Conservation (phyloP, 2,888 invertebrate genomes). For the Silvanus unidentatus region DNA sequence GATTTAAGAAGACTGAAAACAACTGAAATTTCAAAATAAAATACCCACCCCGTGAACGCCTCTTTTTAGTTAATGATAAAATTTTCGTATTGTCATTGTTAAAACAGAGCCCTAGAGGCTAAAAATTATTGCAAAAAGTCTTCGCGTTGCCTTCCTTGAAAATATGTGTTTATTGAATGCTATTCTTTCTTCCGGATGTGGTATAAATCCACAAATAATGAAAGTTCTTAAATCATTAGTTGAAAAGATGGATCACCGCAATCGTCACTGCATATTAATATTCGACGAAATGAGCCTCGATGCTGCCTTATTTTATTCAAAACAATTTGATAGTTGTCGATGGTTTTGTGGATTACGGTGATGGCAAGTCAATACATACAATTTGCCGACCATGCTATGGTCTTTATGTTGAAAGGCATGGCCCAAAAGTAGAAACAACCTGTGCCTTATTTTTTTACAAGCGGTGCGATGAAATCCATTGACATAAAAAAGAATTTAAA, state of each 20-base stretch:
- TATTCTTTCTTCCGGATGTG: constrained; percentile 2
- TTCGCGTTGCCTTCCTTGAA: constrained; percentile 9
- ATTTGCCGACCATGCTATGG: constrained; percentile 13
- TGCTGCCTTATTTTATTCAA: background rate
- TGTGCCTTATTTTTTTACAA: constrained; percentile 13
- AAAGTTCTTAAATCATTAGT: constrained; percentile 3
- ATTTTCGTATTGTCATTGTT: background rate
- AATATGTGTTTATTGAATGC: constrained; percentile 1
- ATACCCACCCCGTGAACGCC: background rate
- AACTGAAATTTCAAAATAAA: background rate
- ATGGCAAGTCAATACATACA: background rate
- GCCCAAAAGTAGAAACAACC: constrained; percentile 15
- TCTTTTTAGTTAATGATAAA: background rate
- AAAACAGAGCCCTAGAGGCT: background rate
- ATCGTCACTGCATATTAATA: background rate
- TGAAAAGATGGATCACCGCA: background rate
- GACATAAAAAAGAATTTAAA: background rate
- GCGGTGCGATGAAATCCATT: constrained; percentile 3
- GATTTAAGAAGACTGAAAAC: too few relatives aligned
- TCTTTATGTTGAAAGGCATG: constrained; percentile 13
- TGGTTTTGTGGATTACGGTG: background rate
- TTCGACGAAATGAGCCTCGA: constrained; percentile 7
- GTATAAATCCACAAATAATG: constrained; percentile 10
- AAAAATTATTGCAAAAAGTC: background rate
- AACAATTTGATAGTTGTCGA: background rate